Evolutionary conservation across 2,797 vertebrate genomes (phyloP).

Genomic region (Anomalospiza imberbis): DNA sequence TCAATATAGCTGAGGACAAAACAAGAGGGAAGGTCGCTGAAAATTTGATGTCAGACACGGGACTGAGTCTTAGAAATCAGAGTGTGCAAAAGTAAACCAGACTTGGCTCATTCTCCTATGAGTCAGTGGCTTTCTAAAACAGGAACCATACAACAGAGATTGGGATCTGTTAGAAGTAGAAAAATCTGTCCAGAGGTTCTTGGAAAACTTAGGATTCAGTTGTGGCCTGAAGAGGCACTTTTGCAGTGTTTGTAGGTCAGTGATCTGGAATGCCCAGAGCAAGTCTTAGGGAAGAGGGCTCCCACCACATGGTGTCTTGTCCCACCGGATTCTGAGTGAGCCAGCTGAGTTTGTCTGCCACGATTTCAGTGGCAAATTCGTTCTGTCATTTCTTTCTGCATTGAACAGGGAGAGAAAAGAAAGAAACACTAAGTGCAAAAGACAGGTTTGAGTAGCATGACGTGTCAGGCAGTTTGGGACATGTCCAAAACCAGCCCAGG

Average conservation of each 20-base stretch:
- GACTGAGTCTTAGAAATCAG: neutral
- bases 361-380: conserved; percentile 85
- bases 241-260: neutral
- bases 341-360: neutral
- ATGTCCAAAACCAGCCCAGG: neutral
- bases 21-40: neutral
- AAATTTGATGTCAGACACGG: neutral
- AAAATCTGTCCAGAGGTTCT: neutral
- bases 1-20: neutral
- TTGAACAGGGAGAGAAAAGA: conserved; percentile 51
- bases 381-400: conserved; percentile 96
- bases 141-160: neutral
- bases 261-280: neutral
- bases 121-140: neutral
- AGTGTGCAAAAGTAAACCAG: neutral
- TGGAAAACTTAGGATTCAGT: neutral
- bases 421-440: neutral
- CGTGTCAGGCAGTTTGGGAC: neutral
- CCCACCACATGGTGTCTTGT: neutral
- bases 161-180: neutral
- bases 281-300: neutral
- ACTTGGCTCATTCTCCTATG: neutral
- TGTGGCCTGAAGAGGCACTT: neutral
- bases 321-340: accelerated
- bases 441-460: neutral